These are phyloP conservation scores for Lamellibrachia luymesi DNA, from an alignment of 1,140 invertebrate genomes.

Conservation along the genomic window DNA sequence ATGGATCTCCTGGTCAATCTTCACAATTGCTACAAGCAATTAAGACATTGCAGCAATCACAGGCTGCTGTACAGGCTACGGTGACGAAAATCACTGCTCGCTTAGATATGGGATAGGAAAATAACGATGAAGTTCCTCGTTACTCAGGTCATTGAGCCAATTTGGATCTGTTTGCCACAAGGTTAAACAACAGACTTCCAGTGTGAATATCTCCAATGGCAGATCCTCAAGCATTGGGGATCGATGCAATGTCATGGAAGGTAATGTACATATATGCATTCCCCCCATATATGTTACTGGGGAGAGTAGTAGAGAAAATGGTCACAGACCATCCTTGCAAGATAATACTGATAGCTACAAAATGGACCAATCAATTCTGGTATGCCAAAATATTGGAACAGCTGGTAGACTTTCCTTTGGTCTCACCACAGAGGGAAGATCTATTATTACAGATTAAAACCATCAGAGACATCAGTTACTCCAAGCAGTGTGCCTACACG, in stretches of 20 bases:
- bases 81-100: too few species aligned
- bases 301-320: neutral
- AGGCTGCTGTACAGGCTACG: too few species aligned
- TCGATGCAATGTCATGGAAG: slow-evolving; percentile 24
- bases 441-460: too few species aligned
- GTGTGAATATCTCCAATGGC: slow-evolving; percentile 25
- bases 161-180: slow-evolving; percentile 30
- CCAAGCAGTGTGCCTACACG: too few species aligned
- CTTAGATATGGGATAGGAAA: too few species aligned
- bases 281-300: neutral
- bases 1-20: too few species aligned
- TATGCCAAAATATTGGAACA: neutral
- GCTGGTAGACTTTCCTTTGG: neutral
- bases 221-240: slow-evolving; percentile 18
- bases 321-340: neutral
- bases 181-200: slow-evolving; percentile 25
- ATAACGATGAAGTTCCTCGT: too few species aligned
- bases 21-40: too few species aligned
- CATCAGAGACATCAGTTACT: neutral
- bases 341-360: neutral
- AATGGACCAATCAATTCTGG: neutral
- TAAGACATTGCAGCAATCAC: too few species aligned
- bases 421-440: neutral
- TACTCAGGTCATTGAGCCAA: neutral
- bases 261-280: neutral